Evolutionary conservation across 2,113 vertebrate genomes (phyloP).

Genomic region (Myrmecobius fasciatus): DNA sequence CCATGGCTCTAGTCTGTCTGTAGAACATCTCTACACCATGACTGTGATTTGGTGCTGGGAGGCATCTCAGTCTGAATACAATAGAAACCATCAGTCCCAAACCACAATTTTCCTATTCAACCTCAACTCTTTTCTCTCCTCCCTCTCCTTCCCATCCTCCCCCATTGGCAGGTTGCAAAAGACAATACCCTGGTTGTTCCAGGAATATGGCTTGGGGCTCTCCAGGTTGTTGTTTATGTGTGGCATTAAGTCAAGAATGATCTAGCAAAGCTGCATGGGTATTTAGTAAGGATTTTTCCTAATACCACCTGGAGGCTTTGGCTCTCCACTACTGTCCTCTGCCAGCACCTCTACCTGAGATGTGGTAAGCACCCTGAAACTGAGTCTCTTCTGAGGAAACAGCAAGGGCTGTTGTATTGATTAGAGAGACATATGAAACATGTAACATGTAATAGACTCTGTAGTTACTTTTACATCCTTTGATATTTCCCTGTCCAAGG

Average conservation of each 20-base stretch:
- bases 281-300: conserved; percentile 59
- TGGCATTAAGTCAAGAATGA: conserved; percentile 63
- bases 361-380: conserved; percentile 44
- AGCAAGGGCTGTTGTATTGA: neutral
- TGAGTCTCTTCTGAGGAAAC: neutral
- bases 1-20: neutral
- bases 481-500: conserved; percentile 16
- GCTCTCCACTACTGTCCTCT: conserved; percentile 29
- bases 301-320: conserved; percentile 49
- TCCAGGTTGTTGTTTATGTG: conserved; percentile 47
- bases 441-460: neutral
- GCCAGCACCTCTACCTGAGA: conserved; percentile 56
- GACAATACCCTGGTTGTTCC: conserved; percentile 57
- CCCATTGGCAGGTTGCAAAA: conserved; percentile 32
- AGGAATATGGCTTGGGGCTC: conserved; percentile 41
- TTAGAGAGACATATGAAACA: conserved; percentile 36
- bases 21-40: neutral
- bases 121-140: neutral
- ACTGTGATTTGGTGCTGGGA: conserved; percentile 10
- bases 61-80: neutral
- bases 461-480: conserved; percentile 24
- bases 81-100: neutral
- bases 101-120: neutral
- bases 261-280: conserved; percentile 48
- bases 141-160: neutral